Evolutionary conservation across 37 sponge, comb jelly and placozoan species (phyloP), one percentile per base, ranked within the genome.

Genomic region (Mnemiopsis leidyi): DNA sequence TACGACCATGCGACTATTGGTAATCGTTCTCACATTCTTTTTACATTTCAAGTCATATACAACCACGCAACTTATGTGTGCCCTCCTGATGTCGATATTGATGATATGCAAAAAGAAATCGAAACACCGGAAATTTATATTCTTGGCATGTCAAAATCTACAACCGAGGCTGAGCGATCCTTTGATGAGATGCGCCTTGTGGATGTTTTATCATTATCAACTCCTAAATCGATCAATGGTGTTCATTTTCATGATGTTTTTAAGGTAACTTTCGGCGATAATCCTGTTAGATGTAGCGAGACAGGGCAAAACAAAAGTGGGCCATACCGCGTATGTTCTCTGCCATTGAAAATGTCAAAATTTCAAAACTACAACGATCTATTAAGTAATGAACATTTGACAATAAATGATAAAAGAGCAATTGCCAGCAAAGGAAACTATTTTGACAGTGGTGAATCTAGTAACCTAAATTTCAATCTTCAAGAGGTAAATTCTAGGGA

Each of bases 21-120:
- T 5, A 71, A 71, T 71, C 73, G 73, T 23, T 71, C 73, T 5
- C 73, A 71, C 20, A 25, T 28, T 23, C 73, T 23, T n/a, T 71
- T 71, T 25, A 71, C 73, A 5, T 71, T 71, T 71, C 73, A 71
- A 28, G 3, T 28, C 7, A 71, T 71, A 23, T 71, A 71, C 30
- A 71, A 71, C 20, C 2, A 7, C 30, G 73, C 73, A 29, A 71
- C 73, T 23, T 71, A 71, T 71, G 25, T 71, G 25, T 71, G 73
- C 30, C 73, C 73, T 71, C 25, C 25, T 71, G 73, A 25, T 5
- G 20, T 71, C 24, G 73, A 71, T 25, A 71, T 23, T 5, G 73
- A 71, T 25, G 30, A 28, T 71, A 28, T 71, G 73, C 73, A 71
- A 71, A 71, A 71, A 28, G 73, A 71, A 71, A 71, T 71, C n/a